Percentiles rank a stretch among this genome's conserved stretches.
These are phyloP conservation scores for Allobates femoralis DNA, from an alignment of 2,797 vertebrate genomes.

Conservation along the genomic window DNA sequence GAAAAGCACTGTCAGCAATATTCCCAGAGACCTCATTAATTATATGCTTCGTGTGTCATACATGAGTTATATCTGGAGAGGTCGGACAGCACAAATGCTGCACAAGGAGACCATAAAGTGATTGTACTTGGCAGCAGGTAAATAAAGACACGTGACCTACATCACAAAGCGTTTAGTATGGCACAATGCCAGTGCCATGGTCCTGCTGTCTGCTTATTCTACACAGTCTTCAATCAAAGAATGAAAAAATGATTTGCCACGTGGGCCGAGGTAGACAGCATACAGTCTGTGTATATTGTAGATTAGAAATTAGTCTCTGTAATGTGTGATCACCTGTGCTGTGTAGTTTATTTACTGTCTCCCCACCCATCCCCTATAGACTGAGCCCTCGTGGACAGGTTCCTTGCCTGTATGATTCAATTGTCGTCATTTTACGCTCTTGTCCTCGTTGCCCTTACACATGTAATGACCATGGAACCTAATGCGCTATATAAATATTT, in stretches of 20 bases:
- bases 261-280: not conserved
- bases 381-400: too few relatives aligned
- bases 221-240: not conserved
- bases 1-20: constrained; percentile 45
- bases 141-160: constrained; percentile 25
- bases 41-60: constrained; percentile 41
- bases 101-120: constrained; percentile 6
- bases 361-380: too few relatives aligned
- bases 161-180: constrained; percentile 4
- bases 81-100: constrained; percentile 37
- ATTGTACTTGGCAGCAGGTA: constrained; percentile 33
- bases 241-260: not conserved
- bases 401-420: too few relatives aligned
- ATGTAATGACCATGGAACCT: too few relatives aligned
- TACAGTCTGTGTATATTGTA: not conserved
- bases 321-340: not conserved
- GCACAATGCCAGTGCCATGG: constrained; percentile 5
- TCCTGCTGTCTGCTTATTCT: not conserved
- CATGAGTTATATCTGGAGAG: constrained; percentile 45
- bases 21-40: constrained; percentile 48
- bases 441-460: too few relatives aligned
- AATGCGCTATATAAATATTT: too few relatives aligned
- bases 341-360: too few relatives aligned
- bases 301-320: not conserved
- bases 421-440: too few relatives aligned